Evolutionary conservation across 53 echinoderm and acorn worm genomes (phyloP).

Genomic region (Stichopus horrens): DNA sequence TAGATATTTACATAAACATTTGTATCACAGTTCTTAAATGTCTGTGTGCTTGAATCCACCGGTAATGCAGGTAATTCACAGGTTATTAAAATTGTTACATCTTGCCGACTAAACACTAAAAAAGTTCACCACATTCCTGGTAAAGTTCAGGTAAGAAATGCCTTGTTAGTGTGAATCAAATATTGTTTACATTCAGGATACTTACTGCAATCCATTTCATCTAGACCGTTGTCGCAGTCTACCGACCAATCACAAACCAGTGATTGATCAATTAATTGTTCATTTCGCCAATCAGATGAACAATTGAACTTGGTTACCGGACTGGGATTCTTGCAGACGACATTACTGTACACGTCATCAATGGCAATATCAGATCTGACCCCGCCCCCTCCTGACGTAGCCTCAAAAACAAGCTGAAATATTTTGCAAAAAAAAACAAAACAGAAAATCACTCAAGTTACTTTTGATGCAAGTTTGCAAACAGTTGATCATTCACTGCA

Average conservation of each 20-base stretch:
- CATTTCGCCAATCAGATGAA: neutral
- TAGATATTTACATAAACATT: too few relatives aligned
- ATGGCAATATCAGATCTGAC: constrained; percentile 60
- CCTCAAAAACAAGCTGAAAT: constrained; percentile 61
- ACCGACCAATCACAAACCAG: constrained; percentile 44
- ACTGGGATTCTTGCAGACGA: constrained; percentile 5
- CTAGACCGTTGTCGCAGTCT: constrained; percentile 18
- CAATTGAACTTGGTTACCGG: constrained; percentile 19
- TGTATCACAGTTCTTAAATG: too few relatives aligned
- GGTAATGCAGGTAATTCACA: neutral
- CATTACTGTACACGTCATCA: constrained; percentile 51
- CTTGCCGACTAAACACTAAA: too few relatives aligned
- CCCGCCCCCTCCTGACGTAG: constrained; percentile 43
- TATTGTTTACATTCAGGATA: neutral
- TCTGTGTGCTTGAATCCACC: too few relatives aligned
- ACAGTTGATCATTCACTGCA: too few relatives aligned
- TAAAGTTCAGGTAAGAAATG: neutral
- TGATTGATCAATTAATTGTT: neutral
- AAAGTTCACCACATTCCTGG: too few relatives aligned
- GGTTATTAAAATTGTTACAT: neutral
- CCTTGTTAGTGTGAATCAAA: neutral
- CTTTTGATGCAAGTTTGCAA: too few relatives aligned
- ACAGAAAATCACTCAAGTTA: too few relatives aligned
- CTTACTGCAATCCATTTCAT: constrained; percentile 44
- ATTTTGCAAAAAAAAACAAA: neutral